Evolutionary conservation across 2,888 invertebrate species (phyloP), one percentile per base, ranked within the genome.

Genomic region (Heteromyza rotundicornis): DNA sequence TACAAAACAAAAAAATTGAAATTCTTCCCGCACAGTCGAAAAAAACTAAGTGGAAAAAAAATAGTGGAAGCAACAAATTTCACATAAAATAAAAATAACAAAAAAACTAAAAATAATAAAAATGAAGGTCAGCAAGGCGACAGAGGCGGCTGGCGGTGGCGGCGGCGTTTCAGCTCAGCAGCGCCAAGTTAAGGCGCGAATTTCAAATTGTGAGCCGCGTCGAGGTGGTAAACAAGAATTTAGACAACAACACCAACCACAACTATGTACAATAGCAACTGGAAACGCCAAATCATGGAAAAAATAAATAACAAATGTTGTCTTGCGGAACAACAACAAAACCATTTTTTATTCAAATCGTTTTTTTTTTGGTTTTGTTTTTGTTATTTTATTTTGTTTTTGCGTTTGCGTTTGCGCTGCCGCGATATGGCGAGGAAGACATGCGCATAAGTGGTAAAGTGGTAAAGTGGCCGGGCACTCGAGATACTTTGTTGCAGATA

Each of bases 141-240:
- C n/a, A n/a, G n/a, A n/a, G n/a, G 40, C 47, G 47, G 40, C 16
- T 7, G 10, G 5, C n/a, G 40, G n/a, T n/a, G 40, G 40, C 47
- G 40, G n/a, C n/a, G 40, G 40, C 47, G 47, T 47, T n/a, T 40
- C 40, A 40, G 40, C 40, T 40, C n/a, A n/a, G 27, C n/a, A n/a
- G 20, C 47, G 47, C 19, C 47, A 47, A 47, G 19, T 19, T 47
- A 8, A 47, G 47, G 47, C 47, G 47, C 47, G 47, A 47, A 20
- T 47, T 47, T 5, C 47, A 20, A 47, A 19, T 19, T 47, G 47
- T 14, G 40, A 14, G n/a, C 16, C n/a, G 27, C 10, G 27, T 10
- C 7, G 7, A n/a, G 10, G n/a, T 40, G 20, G 47, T 47, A 47
- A 47, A 47, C 47, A 47, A 47, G 47, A 47, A 20, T 20, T 20